phyloP scores from a whole-genome alignment of 2,888 invertebrate genomes.

The Chrysolina americana region DNA sequence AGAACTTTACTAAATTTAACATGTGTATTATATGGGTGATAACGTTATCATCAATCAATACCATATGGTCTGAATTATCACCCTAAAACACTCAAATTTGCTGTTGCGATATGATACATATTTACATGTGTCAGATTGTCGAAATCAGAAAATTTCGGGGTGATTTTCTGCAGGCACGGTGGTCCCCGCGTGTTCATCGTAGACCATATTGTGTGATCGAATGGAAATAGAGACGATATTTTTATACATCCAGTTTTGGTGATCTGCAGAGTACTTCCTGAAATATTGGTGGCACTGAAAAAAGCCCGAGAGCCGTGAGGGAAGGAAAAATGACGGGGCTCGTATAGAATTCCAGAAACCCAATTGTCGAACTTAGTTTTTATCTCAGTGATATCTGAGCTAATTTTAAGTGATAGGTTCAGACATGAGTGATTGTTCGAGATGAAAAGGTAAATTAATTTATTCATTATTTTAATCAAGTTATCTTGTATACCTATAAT shows the following conservation, averaged over 20 bases:
- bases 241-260: not conserved
- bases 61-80: slow-evolving; percentile 49
- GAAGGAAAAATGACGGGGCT: not conserved
- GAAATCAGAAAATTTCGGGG: not conserved
- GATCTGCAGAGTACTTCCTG: not conserved
- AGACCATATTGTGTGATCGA: not conserved
- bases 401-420: not conserved
- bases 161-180: not conserved
- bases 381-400: not conserved
- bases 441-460: not conserved
- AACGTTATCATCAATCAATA: slow-evolving; percentile 46
- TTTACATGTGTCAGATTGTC: slow-evolving; percentile 23
- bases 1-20: slow-evolving; percentile 49
- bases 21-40: slow-evolving; percentile 51
- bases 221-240: not conserved
- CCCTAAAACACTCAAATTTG: slow-evolving; percentile 43
- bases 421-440: not conserved
- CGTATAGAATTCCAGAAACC: not conserved
- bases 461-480: too few relatives aligned
- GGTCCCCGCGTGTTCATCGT: not conserved
- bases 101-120: slow-evolving; percentile 28
- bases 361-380: not conserved
- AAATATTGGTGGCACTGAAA: not conserved
- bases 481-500: too few relatives aligned
- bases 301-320: not conserved